phyloP scores from a whole-genome alignment of 2,888 invertebrate species.

The Polylopha cassiicola region DNA sequence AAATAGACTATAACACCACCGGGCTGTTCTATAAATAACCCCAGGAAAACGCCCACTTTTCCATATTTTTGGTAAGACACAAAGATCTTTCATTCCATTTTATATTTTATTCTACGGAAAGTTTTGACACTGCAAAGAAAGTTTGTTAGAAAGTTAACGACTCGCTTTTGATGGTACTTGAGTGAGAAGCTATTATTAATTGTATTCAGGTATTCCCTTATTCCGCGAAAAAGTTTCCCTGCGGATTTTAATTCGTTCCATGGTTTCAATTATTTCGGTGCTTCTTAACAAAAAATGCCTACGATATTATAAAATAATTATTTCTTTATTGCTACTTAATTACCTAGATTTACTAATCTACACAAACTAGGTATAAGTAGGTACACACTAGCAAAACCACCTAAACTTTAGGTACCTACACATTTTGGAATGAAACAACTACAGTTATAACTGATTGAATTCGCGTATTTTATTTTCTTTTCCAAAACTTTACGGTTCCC shows the following conservation, averaged over 20 bases:
- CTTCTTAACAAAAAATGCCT: no score
- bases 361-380: no score
- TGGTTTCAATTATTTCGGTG: no score
- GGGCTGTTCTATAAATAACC: constrained; percentile 18
- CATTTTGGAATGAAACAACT: no score
- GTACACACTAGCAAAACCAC: no score
- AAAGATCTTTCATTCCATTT: constrained; percentile 9
- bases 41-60: constrained; percentile 11
- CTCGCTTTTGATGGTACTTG: constrained; percentile 1
- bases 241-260: background rate
- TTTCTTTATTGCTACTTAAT: no score
- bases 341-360: no score
- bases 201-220: background rate
- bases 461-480: no score
- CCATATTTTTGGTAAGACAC: background rate
- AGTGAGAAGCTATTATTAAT: background rate
- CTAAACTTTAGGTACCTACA: no score
- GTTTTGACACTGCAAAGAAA: constrained; percentile 8
- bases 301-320: no score
- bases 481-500: no score
- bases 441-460: no score
- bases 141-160: constrained; percentile 9
- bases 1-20: constrained; percentile 20
- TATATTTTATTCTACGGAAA: constrained; percentile 4
- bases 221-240: background rate